Evolutionary conservation across 1,140 invertebrate genomes (phyloP).

Genomic region (Calliopsis andreniformis): DNA sequence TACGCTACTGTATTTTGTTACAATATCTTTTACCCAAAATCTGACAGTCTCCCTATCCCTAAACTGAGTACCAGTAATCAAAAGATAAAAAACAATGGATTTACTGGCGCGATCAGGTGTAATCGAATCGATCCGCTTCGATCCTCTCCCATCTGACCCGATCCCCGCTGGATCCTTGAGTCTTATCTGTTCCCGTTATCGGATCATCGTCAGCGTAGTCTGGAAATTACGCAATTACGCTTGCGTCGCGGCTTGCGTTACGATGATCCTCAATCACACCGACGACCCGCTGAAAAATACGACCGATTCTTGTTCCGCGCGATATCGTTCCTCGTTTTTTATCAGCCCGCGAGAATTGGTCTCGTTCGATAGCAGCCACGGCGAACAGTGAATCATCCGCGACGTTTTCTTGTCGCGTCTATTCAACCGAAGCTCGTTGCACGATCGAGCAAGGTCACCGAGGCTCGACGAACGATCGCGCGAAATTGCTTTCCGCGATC

Average conservation of each 20-base stretch:
- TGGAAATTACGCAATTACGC: neutral
- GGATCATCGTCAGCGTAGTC: too few relatives aligned
- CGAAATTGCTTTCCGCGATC: neutral
- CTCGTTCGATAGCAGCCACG: neutral
- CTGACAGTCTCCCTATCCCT: too few relatives aligned
- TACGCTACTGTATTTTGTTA: too few relatives aligned
- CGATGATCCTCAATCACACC: neutral
- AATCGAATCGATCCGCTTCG: neutral
- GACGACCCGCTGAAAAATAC: neutral
- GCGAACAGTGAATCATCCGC: constrained; percentile 16
- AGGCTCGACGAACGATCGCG: neutral
- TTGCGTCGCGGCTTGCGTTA: neutral
- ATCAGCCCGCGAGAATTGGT: neutral
- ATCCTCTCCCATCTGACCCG: neutral
- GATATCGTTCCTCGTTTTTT: neutral
- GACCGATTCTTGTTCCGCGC: neutral
- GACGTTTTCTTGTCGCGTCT: neutral
- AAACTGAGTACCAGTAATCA: too few relatives aligned
- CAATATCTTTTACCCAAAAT: too few relatives aligned
- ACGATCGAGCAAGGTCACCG: constrained; percentile 6
- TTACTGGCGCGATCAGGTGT: too few relatives aligned
- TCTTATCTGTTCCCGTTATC: neutral
- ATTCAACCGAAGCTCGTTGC: constrained; percentile 17
- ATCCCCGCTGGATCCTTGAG: neutral
- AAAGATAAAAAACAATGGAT: too few relatives aligned